phyloP scores from a whole-genome alignment of 2,113 vertebrate species.

The Pterocles gutturalis region DNA sequence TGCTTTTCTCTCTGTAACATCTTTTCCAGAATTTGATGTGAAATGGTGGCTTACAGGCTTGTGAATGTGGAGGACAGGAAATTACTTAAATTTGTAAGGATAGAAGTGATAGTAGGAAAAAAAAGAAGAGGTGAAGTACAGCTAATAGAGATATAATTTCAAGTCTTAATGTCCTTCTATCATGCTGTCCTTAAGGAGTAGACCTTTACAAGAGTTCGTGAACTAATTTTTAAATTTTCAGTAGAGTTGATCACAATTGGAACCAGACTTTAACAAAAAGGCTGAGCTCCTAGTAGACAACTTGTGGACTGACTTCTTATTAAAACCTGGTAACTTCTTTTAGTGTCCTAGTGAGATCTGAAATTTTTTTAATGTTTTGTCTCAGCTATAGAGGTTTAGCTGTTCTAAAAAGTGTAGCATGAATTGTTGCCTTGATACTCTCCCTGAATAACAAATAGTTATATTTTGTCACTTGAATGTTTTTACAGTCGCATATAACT shows the following conservation, averaged over 20 bases:
- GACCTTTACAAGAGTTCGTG: background rate
- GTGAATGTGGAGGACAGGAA: background rate
- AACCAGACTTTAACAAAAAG: background rate
- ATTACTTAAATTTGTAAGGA: background rate
- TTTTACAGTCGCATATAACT: background rate
- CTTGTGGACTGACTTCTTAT: background rate
- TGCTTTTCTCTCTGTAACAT: background rate
- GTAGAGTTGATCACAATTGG: background rate
- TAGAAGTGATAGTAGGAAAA: background rate
- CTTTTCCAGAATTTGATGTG: background rate
- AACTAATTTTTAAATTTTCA: background rate
- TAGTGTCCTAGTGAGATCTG: background rate
- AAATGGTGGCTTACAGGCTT: background rate
- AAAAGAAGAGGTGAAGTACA: background rate
- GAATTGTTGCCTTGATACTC: slow-evolving; percentile 14
- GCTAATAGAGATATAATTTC: background rate
- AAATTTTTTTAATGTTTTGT: background rate
- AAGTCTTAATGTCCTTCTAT: background rate
- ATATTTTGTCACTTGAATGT: slow-evolving; percentile 26
- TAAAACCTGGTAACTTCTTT: background rate
- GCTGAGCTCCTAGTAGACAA: background rate
- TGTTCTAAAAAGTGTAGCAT: background rate
- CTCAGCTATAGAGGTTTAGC: background rate
- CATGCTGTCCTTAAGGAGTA: background rate
- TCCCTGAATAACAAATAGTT: slow-evolving; percentile 21